A percentile compares a stretch with the other conserved stretches of the same genome.
phyloP scores from a whole-genome alignment of 2,888 invertebrate genomes.

The Drosophila siamana region DNA sequence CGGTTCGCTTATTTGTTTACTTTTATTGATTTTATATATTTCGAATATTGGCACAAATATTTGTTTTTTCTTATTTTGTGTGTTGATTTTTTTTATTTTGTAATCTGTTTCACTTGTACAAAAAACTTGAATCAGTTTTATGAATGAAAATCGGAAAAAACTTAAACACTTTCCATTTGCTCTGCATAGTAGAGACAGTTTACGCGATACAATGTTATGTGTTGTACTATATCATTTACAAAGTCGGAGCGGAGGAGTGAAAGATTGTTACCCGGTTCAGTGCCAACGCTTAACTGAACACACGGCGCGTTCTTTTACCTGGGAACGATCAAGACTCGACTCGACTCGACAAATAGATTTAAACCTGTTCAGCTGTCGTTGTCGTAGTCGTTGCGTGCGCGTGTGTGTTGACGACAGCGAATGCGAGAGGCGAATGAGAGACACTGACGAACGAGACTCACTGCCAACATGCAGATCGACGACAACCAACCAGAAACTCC shows the following conservation, averaged over 20 bases:
- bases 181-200: constrained; percentile 47
- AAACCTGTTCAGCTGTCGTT: constrained; percentile 59
- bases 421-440: constrained; percentile 79
- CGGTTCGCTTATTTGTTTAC: constrained; percentile 17
- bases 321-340: constrained; percentile 55
- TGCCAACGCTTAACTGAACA: constrained; percentile 85
- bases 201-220: constrained; percentile 23
- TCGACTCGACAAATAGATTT: constrained; percentile 52
- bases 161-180: constrained; percentile 53
- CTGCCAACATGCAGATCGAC: constrained; percentile 56
- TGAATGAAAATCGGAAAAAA: constrained; percentile 32
- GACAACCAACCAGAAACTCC: constrained; percentile 60
- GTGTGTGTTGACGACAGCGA: constrained; percentile 79
- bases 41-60: constrained; percentile 16
- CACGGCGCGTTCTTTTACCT: constrained; percentile 81
- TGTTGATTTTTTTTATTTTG: not conserved
- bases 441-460: constrained; percentile 59
- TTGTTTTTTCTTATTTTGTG: constrained; percentile 13
- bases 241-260: constrained; percentile 69
- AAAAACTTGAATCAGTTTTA: constrained; percentile 45
- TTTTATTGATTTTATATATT: not conserved
- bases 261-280: constrained; percentile 85
- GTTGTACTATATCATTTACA: constrained; percentile 16
- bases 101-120: constrained; percentile 41
- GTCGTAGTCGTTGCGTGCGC: constrained; percentile 53